Percentiles rank a stretch among this genome's conserved stretches.
Evolutionary conservation across 2,888 invertebrate genomes (phyloP).

Genomic region (Microplitis deprimator): DNA sequence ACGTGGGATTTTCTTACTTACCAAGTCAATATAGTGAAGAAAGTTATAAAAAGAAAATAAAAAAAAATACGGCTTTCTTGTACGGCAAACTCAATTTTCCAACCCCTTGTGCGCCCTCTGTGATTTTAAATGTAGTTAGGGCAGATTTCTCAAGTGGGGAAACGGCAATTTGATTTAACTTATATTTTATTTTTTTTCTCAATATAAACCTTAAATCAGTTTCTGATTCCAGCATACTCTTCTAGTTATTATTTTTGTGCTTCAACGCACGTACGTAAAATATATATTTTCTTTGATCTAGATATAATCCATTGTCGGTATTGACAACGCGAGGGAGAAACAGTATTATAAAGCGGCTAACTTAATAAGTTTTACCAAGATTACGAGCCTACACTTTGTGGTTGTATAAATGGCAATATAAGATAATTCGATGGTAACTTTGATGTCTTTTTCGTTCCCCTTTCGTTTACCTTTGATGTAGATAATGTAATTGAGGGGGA

Average conservation of each 20-base stretch:
- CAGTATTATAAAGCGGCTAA: conserved; percentile 17
- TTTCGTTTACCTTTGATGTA: conserved; percentile 25
- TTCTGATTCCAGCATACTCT: conserved; percentile 17
- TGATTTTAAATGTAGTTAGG: conserved; percentile 28
- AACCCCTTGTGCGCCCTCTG: conserved; percentile 23
- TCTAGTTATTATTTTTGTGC: conserved; percentile 21
- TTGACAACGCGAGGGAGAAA: background rate
- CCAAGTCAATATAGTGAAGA: conserved; percentile 34
- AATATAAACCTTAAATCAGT: conserved; percentile 6
- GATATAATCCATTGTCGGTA: conserved; percentile 36
- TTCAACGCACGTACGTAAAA: conserved; percentile 21
- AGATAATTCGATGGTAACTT: conserved; percentile 12
- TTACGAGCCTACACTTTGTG: conserved; percentile 19
- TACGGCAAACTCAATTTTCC: conserved; percentile 37
- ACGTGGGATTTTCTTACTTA: conserved; percentile 36
- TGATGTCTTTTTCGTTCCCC: conserved; percentile 11
- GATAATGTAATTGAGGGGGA: background rate
- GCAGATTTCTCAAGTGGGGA: conserved; percentile 31
- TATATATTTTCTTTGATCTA: conserved; percentile 39
- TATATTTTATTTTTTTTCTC: conserved; percentile 16
- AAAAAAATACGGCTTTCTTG: conserved; percentile 28
- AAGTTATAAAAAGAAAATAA: conserved; percentile 24
- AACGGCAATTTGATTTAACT: conserved; percentile 29
- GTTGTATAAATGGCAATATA: conserved; percentile 14
- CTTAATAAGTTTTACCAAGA: conserved; percentile 24